phyloP scores from a whole-genome alignment of 2,113 vertebrate species.

The Grammomys dolichurus region DNA sequence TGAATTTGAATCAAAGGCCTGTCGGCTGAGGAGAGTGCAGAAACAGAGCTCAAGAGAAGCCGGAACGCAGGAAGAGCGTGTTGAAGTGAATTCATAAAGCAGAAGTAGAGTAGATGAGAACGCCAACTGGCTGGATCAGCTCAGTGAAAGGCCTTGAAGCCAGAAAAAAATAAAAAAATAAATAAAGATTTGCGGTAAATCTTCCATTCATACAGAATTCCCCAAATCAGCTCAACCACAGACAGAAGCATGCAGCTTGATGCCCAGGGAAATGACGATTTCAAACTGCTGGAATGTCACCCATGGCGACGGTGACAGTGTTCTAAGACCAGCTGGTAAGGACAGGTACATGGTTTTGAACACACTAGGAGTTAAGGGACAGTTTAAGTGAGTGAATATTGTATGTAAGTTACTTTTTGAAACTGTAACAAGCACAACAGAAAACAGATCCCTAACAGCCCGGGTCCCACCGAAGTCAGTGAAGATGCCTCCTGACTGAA shows the following conservation, averaged over 20 bases:
- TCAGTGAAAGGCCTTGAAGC: not conserved
- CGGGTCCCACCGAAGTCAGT: not conserved
- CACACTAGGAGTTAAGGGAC: not conserved
- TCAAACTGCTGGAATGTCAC: not conserved
- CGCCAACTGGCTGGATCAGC: not conserved
- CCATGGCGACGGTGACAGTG: not conserved
- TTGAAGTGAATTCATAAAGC: not conserved
- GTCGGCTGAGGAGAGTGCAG: not conserved
- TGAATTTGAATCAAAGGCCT: not conserved
- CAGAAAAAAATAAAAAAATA: too few species aligned
- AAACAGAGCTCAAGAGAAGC: not conserved
- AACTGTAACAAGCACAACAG: not conserved
- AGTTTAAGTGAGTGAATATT: not conserved
- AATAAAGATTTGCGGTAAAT: conserved; percentile 31
- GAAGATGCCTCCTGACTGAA: not conserved
- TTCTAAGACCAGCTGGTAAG: not conserved
- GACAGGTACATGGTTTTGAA: not conserved
- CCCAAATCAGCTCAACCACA: not conserved
- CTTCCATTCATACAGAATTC: not conserved
- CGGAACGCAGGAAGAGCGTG: not conserved
- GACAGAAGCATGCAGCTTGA: not conserved
- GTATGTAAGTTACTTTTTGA: not conserved
- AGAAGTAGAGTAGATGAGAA: not conserved
- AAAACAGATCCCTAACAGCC: not conserved
- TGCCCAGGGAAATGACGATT: not conserved